phyloP scores from a whole-genome alignment of 2,888 invertebrate genomes.

The Drosophila melanocephala region DNA sequence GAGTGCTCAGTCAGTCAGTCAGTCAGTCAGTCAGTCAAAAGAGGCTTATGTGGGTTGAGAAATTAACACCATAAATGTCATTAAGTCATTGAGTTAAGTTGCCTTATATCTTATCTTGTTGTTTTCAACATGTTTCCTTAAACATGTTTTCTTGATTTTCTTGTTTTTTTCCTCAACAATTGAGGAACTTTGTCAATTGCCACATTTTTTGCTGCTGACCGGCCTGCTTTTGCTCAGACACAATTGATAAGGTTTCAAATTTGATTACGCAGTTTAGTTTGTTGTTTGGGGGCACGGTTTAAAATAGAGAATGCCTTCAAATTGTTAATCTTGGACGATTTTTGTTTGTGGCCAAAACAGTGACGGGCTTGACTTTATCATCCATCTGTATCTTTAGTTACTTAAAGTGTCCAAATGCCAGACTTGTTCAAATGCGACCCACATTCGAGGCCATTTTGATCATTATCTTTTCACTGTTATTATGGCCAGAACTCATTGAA shows the following conservation, averaged over 20 bases:
- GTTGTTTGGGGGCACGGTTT: background rate
- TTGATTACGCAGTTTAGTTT: background rate
- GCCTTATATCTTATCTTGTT: constrained; percentile 58
- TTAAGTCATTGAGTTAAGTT: constrained; percentile 71
- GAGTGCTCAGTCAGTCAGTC: constrained; percentile 20
- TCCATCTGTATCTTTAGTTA: background rate
- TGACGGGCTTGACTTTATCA: background rate
- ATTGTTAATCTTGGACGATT: background rate
- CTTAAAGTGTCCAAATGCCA: background rate
- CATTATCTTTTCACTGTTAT: background rate
- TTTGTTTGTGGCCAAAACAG: background rate
- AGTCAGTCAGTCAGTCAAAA: constrained; percentile 22
- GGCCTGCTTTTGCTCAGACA: background rate
- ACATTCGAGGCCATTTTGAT: background rate
- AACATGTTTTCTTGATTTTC: constrained; percentile 40
- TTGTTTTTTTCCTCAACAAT: constrained; percentile 28
- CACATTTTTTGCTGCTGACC: background rate
- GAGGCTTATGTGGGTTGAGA: constrained; percentile 43
- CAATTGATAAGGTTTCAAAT: constrained; percentile 29
- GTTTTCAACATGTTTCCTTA: constrained; percentile 44
- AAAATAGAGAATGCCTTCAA: background rate
- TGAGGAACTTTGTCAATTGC: constrained; percentile 39
- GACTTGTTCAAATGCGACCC: background rate
- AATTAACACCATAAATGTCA: constrained; percentile 66
- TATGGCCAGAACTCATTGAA: background rate